Base-by-base conservation (phyloP, 2,888 invertebrate species). In the Caenorhabditis japonica region DNA sequence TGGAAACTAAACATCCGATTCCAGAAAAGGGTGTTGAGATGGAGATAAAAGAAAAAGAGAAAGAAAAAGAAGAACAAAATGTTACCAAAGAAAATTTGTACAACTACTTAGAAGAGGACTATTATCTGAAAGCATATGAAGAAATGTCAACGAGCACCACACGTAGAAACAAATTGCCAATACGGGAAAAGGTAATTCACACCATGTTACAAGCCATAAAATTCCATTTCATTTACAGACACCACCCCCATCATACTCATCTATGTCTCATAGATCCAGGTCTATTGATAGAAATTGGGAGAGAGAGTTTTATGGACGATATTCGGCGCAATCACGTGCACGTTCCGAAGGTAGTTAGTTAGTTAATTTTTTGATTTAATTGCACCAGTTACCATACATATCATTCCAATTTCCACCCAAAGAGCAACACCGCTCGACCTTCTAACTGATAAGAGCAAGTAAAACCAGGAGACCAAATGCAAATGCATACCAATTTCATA, bases 91-190 rank as follows among this genome's bases (percentile, higher is more conserved):
- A 47, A n/a, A n/a, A 51, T 36, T 25, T 58, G 3, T 49, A 51
- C 12, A 41, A 34, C 39, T 25, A 49, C 25, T 59, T 55, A 21
- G 68, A 71, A 21, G 51, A 58, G 52, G 60, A 66, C 12, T 55
- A 53, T 10, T 56, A 52, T 7, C 59, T 74, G n/a, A 74, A 68
- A 17, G 51, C 68, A 3, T 71, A 61, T 60, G 77, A 77, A 30
- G 77, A 77, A 44, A 61, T 51, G 43, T 66, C 62, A 19, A 59
- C 74, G 15, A 73, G 73, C 0, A 56, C 46, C 7, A 51, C 59
- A 36, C 10, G 30, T 10, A 43, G 73, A 25, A 62, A 69, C 38
- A 17, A 36, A 64, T 58, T 62, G 21, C 38, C 51, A 13, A 52
- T 59, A 15, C 47, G 64, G 7, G 44, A 46, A n/a, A 60, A 49